phyloP scores from a whole-genome alignment of 2,797 vertebrate genomes.

The Pseudomugil tenellus region DNA sequence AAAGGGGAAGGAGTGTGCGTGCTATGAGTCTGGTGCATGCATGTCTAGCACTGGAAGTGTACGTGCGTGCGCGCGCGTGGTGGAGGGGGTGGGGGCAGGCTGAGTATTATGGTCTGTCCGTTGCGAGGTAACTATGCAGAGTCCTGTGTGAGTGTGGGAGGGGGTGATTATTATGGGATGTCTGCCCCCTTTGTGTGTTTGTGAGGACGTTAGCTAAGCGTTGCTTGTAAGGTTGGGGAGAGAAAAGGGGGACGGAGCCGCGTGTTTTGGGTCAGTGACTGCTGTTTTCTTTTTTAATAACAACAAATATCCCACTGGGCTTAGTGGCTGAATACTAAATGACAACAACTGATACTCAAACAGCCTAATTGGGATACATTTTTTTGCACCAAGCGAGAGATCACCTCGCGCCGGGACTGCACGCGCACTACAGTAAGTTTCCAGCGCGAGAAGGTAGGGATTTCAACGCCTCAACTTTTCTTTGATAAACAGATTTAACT shows the following conservation, averaged over 20 bases:
- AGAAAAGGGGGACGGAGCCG: slow-evolving; percentile 76
- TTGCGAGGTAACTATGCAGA: slow-evolving; percentile 91
- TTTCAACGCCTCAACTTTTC: slow-evolving; percentile 61
- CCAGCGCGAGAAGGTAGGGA: slow-evolving; percentile 44
- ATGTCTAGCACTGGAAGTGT: slow-evolving; percentile 60
- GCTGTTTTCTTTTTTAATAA: slow-evolving; percentile 16
- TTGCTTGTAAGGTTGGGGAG: slow-evolving; percentile 76
- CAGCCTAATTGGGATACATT: slow-evolving; percentile 48
- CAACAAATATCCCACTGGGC: slow-evolving; percentile 32
- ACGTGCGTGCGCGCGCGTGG: slow-evolving; percentile 55
- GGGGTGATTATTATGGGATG: slow-evolving; percentile 88
- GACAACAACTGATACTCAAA: slow-evolving; percentile 47
- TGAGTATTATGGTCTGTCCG: slow-evolving; percentile 91
- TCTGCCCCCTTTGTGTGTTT: slow-evolving; percentile 88
- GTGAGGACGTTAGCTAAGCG: slow-evolving; percentile 85
- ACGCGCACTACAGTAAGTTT: slow-evolving; percentile 73
- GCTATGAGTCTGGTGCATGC: slow-evolving; percentile 68
- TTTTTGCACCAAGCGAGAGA: slow-evolving; percentile 45
- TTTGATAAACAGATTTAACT: slow-evolving; percentile 25
- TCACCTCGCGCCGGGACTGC: slow-evolving; percentile 74
- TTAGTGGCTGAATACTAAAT: slow-evolving; percentile 49
- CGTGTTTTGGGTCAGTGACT: slow-evolving; percentile 76
- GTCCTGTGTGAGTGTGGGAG: slow-evolving; percentile 84
- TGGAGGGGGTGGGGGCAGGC: slow-evolving; percentile 75
- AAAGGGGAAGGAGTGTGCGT: slow-evolving; percentile 78